These are phyloP conservation scores for Sycophaga agraensis DNA, from an alignment of 1,140 invertebrate species.

Conservation along the genomic window DNA sequence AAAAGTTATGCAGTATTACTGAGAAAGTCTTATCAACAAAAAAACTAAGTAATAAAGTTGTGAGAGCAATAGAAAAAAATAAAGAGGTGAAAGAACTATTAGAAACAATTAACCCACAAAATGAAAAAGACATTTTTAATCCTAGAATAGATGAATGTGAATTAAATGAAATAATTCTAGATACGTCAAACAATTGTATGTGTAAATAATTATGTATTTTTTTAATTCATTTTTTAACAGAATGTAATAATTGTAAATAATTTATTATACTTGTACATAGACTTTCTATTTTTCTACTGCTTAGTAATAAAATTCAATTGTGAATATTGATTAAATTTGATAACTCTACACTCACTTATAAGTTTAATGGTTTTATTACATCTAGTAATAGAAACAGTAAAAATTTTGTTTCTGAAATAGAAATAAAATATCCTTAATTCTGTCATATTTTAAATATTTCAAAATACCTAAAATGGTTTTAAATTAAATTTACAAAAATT, in stretches of 20 bases:
- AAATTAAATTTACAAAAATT: no score
- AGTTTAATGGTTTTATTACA: no score
- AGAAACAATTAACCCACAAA: neutral
- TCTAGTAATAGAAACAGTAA: no score
- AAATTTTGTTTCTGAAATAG: no score
- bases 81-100: constrained; percentile 30
- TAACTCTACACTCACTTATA: no score
- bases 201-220: neutral
- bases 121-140: constrained; percentile 34
- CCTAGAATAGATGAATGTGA: constrained; percentile 23
- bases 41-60: constrained; percentile 23
- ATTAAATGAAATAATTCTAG: constrained; percentile 8
- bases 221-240: neutral
- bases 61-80: constrained; percentile 27
- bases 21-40: constrained; percentile 30
- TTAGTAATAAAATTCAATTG: no score
- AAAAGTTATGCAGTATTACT: constrained; percentile 30
- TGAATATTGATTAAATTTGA: no score
- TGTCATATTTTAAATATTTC: no score
- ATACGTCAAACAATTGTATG: neutral
- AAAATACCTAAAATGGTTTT: no score
- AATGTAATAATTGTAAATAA: neutral
- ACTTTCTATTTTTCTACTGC: no score
- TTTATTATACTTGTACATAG: neutral
- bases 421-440: no score